These are phyloP conservation scores for Symphodus melops DNA, from an alignment of 2,113 vertebrate genomes.

Conservation along the genomic window DNA sequence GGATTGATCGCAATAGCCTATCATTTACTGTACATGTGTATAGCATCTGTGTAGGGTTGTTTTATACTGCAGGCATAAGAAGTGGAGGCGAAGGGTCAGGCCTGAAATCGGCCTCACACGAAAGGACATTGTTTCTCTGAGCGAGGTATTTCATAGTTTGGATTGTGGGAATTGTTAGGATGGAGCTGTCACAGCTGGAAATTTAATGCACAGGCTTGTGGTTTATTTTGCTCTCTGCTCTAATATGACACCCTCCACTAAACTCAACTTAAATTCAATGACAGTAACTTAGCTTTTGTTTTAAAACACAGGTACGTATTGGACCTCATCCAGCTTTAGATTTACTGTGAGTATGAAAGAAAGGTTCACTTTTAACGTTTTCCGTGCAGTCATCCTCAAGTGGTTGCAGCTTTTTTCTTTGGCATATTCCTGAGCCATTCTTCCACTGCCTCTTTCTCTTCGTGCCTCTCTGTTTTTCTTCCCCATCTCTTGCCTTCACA, in stretches of 20 bases:
- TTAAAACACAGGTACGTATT: conserved; percentile 53
- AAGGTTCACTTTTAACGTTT: conserved; percentile 40
- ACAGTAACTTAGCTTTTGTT: conserved; percentile 61
- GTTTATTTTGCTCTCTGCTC: conserved; percentile 3
- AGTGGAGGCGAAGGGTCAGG: conserved; percentile 39
- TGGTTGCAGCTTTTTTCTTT: conserved; percentile 56
- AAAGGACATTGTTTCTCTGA: conserved; percentile 42
- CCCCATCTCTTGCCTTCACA: conserved; percentile 43
- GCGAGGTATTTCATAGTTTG: conserved; percentile 57
- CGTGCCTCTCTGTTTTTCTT: conserved; percentile 49
- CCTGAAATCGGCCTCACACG: conserved; percentile 44
- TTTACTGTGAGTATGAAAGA: conserved; percentile 66
- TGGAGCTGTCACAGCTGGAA: conserved; percentile 51
- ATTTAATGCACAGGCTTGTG: conserved; percentile 46
- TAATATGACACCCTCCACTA: conserved; percentile 33
- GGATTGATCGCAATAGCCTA: conserved; percentile 71
- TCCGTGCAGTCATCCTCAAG: conserved; percentile 42
- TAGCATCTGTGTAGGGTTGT: conserved; percentile 65
- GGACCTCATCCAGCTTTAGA: conserved; percentile 67
- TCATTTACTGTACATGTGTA: conserved; percentile 65
- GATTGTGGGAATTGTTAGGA: conserved; percentile 65
- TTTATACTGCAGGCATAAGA: conserved; percentile 41
- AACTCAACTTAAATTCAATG: conserved; percentile 49
- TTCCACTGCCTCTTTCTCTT: conserved; percentile 51
- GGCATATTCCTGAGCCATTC: conserved; percentile 62